phyloP scores from a whole-genome alignment of 2,797 vertebrate species.

The Botia almorhae region DNA sequence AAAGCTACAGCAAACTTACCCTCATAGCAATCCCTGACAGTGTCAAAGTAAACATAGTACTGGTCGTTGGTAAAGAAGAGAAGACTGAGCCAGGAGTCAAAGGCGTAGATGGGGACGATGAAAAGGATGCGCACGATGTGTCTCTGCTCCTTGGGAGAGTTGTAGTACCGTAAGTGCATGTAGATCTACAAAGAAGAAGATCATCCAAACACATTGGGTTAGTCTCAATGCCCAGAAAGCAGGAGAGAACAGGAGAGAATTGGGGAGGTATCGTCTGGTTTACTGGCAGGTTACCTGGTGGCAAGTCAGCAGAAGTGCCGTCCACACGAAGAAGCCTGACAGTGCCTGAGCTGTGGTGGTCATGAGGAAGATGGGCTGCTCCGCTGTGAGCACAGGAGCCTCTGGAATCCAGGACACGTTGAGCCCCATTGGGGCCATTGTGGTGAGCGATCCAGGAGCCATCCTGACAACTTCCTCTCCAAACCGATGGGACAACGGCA shows the following conservation, averaged over 20 bases:
- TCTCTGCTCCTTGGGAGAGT: conserved; percentile 92
- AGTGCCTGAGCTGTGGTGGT: conserved; percentile 89
- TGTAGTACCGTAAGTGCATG: conserved; percentile 97
- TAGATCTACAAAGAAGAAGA: conserved; percentile 87
- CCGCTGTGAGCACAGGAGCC: conserved; percentile 81
- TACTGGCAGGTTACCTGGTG: conserved; percentile 88
- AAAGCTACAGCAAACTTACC: conserved; percentile 74
- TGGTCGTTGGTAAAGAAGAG: conserved; percentile 99
- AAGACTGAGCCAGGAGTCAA: conserved; percentile 98
- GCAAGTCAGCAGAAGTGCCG: conserved; percentile 92
- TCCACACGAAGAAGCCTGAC: conserved; percentile 97
- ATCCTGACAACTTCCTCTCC: conserved; percentile 71
- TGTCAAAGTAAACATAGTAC: conserved; percentile 98
- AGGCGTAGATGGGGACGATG: conserved; percentile 97
- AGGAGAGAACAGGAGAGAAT: no score
- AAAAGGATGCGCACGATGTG: conserved; percentile 98
- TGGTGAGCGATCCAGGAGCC: conserved; percentile 74
- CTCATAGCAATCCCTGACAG: conserved; percentile 95
- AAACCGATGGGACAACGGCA: conserved; percentile 76
- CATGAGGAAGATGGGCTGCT: conserved; percentile 94
- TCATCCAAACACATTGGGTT: neutral
- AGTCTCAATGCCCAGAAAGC: no score
- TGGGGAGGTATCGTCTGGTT: no score
- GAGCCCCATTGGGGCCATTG: conserved; percentile 72
- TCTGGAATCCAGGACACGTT: conserved; percentile 87